phyloP scores from a whole-genome alignment of 2,113 vertebrate species.

The Grantiella picta region DNA sequence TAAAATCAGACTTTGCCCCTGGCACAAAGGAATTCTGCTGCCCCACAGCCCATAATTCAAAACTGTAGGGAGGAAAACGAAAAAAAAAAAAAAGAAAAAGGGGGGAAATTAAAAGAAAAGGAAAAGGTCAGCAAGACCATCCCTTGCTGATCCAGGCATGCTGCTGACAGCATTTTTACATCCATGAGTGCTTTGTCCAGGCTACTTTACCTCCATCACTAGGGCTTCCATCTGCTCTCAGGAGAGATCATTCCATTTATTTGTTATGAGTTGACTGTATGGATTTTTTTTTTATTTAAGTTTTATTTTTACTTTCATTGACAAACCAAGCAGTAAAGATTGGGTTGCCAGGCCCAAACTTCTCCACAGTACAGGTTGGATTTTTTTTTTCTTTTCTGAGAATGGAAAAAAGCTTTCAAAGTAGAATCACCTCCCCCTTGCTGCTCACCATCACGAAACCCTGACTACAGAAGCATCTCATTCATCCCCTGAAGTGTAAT shows the following conservation, averaged over 20 bases:
- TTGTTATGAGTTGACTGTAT: conserved; percentile 27
- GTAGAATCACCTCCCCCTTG: background rate
- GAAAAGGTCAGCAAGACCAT: background rate
- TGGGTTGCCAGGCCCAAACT: background rate
- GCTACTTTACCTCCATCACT: conserved; percentile 31
- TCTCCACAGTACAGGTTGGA: background rate
- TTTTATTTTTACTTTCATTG: conserved; percentile 66
- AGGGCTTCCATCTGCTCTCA: background rate
- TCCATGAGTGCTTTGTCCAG: conserved; percentile 33
- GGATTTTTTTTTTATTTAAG: conserved; percentile 51
- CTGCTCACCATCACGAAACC: background rate
- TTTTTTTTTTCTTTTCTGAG: background rate
- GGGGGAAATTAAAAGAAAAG: background rate
- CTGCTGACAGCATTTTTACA: conserved; percentile 17
- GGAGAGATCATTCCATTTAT: conserved; percentile 56
- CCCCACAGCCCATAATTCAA: background rate
- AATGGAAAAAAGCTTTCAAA: conserved; percentile 33
- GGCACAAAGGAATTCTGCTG: background rate
- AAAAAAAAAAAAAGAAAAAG: background rate
- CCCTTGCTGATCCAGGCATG: conserved; percentile 38
- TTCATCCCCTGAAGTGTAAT: conserved; percentile 25
- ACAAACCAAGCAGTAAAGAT: conserved; percentile 52
- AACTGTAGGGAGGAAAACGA: background rate
- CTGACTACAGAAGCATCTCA: background rate
- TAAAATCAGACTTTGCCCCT: background rate